phyloP scores from a whole-genome alignment of 2,113 vertebrate genomes.

The Saguinus midas region DNA sequence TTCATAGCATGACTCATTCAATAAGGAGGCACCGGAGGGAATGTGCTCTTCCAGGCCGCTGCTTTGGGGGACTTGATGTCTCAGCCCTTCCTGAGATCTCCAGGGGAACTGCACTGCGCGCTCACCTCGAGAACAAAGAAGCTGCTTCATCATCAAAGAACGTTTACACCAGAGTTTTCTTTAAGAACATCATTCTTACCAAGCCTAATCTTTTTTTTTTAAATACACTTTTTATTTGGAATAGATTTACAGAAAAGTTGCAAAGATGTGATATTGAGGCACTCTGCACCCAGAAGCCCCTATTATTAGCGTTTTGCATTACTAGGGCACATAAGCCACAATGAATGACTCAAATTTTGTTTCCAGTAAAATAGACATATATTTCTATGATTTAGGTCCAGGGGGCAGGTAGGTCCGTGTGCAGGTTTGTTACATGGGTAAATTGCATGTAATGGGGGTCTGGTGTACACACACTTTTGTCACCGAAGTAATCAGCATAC shows the following conservation, averaged over 20 bases:
- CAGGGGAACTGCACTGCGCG: neutral
- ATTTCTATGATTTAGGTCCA: too few relatives aligned
- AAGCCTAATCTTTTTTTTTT: neutral
- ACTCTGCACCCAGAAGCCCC: neutral
- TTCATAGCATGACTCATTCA: constrained; percentile 68
- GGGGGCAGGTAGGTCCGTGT: too few relatives aligned
- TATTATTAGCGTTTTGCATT: neutral
- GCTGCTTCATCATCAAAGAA: neutral
- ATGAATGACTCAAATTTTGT: too few relatives aligned
- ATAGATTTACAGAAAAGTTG: neutral
- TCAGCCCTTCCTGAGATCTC: constrained; percentile 1
- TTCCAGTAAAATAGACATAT: too few relatives aligned
- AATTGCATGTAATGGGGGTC: too few relatives aligned
- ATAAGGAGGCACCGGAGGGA: neutral
- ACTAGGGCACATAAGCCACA: neutral
- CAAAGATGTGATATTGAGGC: neutral
- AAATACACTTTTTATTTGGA: neutral
- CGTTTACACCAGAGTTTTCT: neutral
- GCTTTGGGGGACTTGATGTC: neutral
- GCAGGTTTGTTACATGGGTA: too few relatives aligned
- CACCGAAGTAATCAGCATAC: too few relatives aligned
- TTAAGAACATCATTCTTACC: constrained; percentile 7
- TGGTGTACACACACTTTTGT: neutral
- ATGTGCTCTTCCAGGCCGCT: neutral
- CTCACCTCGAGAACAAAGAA: neutral